Percentiles rank a stretch among this genome's conserved stretches.
These are phyloP conservation scores for Andricus quercusramuli DNA, from an alignment of 2,888 invertebrate genomes.

Conservation along the genomic window DNA sequence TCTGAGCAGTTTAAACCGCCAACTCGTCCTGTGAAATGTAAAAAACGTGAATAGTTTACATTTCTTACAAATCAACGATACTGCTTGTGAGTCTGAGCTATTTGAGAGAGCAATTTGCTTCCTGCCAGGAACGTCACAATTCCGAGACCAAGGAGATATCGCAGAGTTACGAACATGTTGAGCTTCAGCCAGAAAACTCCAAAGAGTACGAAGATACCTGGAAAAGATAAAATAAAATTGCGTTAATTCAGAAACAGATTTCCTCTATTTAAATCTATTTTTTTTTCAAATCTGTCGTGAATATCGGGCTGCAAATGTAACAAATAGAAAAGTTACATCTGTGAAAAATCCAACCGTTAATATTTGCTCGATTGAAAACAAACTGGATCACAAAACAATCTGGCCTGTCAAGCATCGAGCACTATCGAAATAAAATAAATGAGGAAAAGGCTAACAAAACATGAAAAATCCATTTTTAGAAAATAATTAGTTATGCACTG, in stretches of 20 bases:
- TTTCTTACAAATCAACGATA: conserved; percentile 54
- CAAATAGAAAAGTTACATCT: conserved; percentile 60
- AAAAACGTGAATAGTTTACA: conserved; percentile 18
- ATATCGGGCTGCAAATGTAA: conserved; percentile 73
- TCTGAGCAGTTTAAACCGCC: not conserved
- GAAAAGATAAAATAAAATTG: conserved; percentile 21
- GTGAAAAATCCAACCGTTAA: conserved; percentile 72
- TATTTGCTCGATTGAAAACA: conserved; percentile 71
- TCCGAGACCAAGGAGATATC: conserved; percentile 92
- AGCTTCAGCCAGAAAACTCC: conserved; percentile 94
- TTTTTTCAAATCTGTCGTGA: conserved; percentile 65
- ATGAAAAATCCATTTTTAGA: too few relatives aligned
- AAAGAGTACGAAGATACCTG: conserved; percentile 92
- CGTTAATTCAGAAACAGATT: not conserved
- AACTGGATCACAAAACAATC: conserved; percentile 53
- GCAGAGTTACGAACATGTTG: conserved; percentile 97
- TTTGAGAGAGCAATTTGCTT: conserved; percentile 91
- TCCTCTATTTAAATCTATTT: not conserved
- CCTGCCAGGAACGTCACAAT: conserved; percentile 95
- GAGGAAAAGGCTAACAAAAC: too few relatives aligned
- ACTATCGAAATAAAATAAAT: conserved; percentile 11
- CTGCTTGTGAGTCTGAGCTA: conserved; percentile 81
- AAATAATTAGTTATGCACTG: too few relatives aligned
- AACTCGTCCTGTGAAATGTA: conserved; percentile 10
- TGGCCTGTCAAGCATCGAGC: conserved; percentile 69